Percentiles rank a stretch among this genome's conserved stretches.
Evolutionary conservation across 2,113 vertebrate species (phyloP).

Genomic region (Mellivora capensis): DNA sequence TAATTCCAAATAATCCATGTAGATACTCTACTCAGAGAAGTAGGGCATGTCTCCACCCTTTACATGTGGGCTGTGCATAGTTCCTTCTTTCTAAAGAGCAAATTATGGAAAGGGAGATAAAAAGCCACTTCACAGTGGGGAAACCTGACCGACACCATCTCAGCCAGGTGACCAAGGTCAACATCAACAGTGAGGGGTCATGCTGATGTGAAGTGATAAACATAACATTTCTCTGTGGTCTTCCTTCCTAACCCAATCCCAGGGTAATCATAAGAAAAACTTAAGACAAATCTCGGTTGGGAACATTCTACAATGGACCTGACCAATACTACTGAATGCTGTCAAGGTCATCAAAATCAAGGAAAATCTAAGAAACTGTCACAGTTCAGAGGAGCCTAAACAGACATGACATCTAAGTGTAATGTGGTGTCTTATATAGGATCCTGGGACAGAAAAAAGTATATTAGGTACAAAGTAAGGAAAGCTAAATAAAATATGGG

Average conservation of each 20-base stretch:
- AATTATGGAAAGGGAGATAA: background rate
- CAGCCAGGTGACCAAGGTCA: background rate
- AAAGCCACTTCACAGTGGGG: background rate
- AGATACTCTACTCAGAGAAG: background rate
- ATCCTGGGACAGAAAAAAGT: background rate
- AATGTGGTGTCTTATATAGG: background rate
- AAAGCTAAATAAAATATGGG: background rate
- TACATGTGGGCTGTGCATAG: background rate
- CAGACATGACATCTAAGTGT: background rate
- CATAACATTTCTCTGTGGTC: background rate
- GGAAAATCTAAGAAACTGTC: background rate
- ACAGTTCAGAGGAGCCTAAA: background rate
- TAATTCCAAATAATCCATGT: background rate
- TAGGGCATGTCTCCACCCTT: background rate
- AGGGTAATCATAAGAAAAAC: background rate
- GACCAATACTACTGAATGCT: background rate
- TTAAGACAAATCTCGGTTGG: background rate
- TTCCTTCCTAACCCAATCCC: too few relatives aligned
- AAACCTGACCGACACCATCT: background rate
- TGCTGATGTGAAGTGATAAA: background rate
- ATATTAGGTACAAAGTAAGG: background rate
- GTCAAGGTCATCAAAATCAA: background rate
- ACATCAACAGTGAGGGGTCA: too few relatives aligned
- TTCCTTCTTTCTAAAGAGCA: background rate
- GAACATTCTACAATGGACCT: background rate